Evolutionary conservation across 2,113 vertebrate genomes (phyloP).

Genomic region (Pipra filicauda): DNA sequence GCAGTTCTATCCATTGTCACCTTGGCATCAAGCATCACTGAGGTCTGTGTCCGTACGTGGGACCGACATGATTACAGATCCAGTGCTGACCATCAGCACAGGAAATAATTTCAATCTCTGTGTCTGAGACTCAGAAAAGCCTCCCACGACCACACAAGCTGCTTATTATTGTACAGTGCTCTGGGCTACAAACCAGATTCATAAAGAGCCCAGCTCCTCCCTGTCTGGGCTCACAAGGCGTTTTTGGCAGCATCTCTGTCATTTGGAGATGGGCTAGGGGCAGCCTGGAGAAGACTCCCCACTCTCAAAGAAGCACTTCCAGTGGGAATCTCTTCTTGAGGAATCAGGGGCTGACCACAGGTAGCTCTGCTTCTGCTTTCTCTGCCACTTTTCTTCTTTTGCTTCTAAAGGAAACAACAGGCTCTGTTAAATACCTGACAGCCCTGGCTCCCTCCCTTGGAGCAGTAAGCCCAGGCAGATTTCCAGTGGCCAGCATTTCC

Average conservation of each 20-base stretch:
- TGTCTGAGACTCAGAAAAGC: slow-evolving; percentile 3
- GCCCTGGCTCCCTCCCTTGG: background rate
- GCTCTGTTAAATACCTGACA: background rate
- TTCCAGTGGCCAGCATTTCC: slow-evolving; percentile 24
- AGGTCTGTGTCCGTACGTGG: background rate
- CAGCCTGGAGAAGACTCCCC: background rate
- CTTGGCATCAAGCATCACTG: background rate
- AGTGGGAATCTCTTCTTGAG: background rate
- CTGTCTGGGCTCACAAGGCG: slow-evolving; percentile 38
- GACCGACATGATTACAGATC: background rate
- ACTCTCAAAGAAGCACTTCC: background rate
- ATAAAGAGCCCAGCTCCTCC: slow-evolving; percentile 46
- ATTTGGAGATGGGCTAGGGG: background rate
- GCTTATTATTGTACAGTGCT: slow-evolving; percentile 38
- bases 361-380: background rate
- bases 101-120: background rate
- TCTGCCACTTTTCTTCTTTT: background rate
- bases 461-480: background rate
- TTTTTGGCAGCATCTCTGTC: background rate
- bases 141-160: slow-evolving; percentile 46
- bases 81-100: background rate
- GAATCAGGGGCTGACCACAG: background rate
- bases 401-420: background rate
- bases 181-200: slow-evolving; percentile 48
- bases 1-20: background rate